Evolutionary conservation across 2,888 invertebrate genomes (phyloP).

Genomic region (Acanthococcus lagerstroemiae): DNA sequence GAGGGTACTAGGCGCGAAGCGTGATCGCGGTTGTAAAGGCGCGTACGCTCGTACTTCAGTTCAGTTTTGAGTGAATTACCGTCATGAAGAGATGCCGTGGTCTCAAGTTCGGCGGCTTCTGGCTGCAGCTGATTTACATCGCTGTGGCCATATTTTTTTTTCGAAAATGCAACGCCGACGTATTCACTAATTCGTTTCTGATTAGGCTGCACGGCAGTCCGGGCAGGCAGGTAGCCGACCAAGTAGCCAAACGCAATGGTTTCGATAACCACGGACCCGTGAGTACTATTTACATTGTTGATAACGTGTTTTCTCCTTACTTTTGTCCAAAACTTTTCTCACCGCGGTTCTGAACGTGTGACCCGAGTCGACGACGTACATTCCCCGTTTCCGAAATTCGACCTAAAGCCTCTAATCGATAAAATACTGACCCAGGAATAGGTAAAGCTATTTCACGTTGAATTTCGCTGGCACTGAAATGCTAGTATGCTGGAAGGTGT

Average conservation of each 20-base stretch:
- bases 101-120: conserved; percentile 26
- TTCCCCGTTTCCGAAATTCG: too few relatives aligned
- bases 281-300: conserved; percentile 47
- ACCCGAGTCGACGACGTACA: too few relatives aligned
- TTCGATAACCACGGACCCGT: conserved; percentile 92
- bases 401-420: too few relatives aligned
- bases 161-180: conserved; percentile 44
- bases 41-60: conserved; percentile 5
- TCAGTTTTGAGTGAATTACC: conserved; percentile 29
- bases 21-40: neutral
- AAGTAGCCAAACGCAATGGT: conserved; percentile 77
- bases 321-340: too few relatives aligned
- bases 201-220: conserved; percentile 76
- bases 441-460: too few relatives aligned
- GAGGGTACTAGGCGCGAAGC: conserved; percentile 15
- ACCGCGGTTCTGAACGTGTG: too few relatives aligned
- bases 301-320: too few relatives aligned
- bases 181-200: conserved; percentile 93
- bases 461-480: too few relatives aligned
- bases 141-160: conserved; percentile 20
- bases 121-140: conserved; percentile 25
- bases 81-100: conserved; percentile 31
- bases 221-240: conserved; percentile 63
- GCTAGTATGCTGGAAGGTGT: too few relatives aligned
- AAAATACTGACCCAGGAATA: too few relatives aligned